Evolutionary conservation across 2,113 vertebrate species (phyloP).

Genomic region (Gopherus flavomarginatus): DNA sequence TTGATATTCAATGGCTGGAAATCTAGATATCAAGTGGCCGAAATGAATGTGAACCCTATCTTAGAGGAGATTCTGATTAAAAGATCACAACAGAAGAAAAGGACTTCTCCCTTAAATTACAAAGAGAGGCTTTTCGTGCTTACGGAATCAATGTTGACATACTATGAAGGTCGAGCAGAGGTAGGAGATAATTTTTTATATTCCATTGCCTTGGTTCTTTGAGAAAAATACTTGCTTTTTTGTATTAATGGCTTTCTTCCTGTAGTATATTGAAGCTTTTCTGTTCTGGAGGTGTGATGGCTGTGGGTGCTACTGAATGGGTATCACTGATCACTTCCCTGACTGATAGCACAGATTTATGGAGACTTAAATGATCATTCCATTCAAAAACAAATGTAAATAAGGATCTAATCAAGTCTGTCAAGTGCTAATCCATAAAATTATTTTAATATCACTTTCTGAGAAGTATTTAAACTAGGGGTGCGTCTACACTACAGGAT

Average conservation of each 20-base stretch:
- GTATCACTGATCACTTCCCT: not conserved
- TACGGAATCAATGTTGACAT: constrained; percentile 86
- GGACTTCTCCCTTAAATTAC: constrained; percentile 94
- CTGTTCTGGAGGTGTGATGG: not conserved
- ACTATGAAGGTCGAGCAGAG: constrained; percentile 92
- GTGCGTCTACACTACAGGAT: too few species aligned
- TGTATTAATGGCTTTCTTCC: not conserved
- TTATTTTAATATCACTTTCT: not conserved
- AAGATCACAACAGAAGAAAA: constrained; percentile 95
- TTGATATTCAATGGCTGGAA: constrained; percentile 83
- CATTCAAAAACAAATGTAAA: not conserved
- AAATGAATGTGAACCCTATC: constrained; percentile 89
- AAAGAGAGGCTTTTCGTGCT: constrained; percentile 94
- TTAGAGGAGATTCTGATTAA: constrained; percentile 93
- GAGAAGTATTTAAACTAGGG: not conserved
- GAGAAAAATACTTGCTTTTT: not conserved
- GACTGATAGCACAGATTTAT: not conserved
- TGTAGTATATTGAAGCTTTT: not conserved
- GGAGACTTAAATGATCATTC: not conserved
- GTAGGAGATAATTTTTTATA: constrained; percentile 71
- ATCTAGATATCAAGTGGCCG: constrained; percentile 76
- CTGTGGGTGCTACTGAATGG: rapidly evolving
- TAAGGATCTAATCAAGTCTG: not conserved
- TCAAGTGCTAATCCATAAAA: not conserved
- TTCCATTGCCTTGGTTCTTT: not conserved